These are phyloP conservation scores for Dasyurus viverrinus DNA, from an alignment of 2,113 vertebrate genomes.

Conservation along the genomic window DNA sequence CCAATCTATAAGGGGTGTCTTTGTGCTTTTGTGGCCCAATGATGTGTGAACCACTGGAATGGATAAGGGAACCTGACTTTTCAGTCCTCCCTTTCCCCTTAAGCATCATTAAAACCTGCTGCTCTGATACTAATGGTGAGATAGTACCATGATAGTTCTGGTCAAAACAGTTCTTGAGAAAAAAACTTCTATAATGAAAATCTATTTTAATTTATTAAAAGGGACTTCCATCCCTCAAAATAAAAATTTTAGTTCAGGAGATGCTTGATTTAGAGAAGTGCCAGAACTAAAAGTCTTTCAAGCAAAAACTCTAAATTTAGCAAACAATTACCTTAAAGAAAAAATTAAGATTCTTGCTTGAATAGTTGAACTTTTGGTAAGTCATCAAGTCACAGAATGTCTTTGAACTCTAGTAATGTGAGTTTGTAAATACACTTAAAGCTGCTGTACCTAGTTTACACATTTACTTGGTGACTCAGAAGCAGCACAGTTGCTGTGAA, in stretches of 20 bases:
- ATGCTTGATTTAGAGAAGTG: constrained; percentile 49
- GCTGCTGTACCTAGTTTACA: constrained; percentile 53
- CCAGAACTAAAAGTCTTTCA: constrained; percentile 43
- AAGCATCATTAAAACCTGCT: constrained; percentile 54
- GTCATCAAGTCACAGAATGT: constrained; percentile 71
- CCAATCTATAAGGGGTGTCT: not conserved
- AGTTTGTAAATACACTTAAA: constrained; percentile 34
- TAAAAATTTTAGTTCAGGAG: constrained; percentile 55
- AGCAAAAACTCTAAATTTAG: constrained; percentile 57
- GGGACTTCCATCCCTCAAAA: constrained; percentile 24
- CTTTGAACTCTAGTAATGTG: constrained; percentile 50
- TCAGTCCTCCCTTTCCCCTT: constrained; percentile 36
- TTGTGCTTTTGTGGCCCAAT: constrained; percentile 38
- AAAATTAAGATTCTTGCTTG: constrained; percentile 31
- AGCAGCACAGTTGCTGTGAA: not conserved
- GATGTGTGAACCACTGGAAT: constrained; percentile 24
- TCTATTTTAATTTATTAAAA: constrained; percentile 49
- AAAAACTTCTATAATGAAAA: constrained; percentile 53
- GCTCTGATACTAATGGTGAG: constrained; percentile 38
- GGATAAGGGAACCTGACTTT: constrained; percentile 52
- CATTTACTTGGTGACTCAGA: constrained; percentile 31
- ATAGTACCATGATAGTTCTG: constrained; percentile 4
- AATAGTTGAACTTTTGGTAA: constrained; percentile 48
- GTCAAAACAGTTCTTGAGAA: constrained; percentile 52
- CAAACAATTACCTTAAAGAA: constrained; percentile 65